Percentiles rank a stretch among this genome's conserved stretches.
These are phyloP conservation scores for Aptenodytes forsteri DNA, from an alignment of 2,113 vertebrate species.

Conservation along the genomic window DNA sequence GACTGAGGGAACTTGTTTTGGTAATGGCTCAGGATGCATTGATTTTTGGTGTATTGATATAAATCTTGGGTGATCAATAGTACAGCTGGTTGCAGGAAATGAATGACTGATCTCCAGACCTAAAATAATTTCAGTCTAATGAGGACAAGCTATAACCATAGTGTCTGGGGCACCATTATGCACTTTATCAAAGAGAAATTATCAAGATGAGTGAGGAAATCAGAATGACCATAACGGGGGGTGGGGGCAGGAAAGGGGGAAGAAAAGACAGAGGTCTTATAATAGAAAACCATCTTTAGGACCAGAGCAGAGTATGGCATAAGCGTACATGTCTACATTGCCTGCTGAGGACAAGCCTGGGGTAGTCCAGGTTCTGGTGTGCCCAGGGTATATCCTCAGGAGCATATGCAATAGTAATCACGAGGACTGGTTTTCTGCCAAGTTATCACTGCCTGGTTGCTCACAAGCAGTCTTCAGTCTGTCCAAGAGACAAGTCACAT, in stretches of 20 bases:
- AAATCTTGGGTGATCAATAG: not conserved
- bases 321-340: fast-evolving
- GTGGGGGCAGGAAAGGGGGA: fast-evolving
- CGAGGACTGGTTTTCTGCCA: not conserved
- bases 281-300: not conserved
- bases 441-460: not conserved
- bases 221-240: not conserved
- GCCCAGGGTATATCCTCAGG: not conserved
- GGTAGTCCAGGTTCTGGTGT: not conserved
- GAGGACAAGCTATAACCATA: not conserved
- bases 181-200: not conserved
- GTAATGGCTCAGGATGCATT: not conserved
- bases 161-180: not conserved
- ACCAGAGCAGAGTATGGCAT: not conserved
- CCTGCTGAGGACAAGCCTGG: not conserved
- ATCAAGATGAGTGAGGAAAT: not conserved
- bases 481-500: not conserved
- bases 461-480: not conserved
- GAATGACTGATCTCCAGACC: not conserved
- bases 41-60: not conserved
- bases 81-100: not conserved
- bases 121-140: not conserved
- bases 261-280: not conserved
- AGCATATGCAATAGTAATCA: not conserved
- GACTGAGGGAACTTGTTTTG: not conserved